phyloP scores from a whole-genome alignment of 2,888 invertebrate species.

The Panorpa germanica region DNA sequence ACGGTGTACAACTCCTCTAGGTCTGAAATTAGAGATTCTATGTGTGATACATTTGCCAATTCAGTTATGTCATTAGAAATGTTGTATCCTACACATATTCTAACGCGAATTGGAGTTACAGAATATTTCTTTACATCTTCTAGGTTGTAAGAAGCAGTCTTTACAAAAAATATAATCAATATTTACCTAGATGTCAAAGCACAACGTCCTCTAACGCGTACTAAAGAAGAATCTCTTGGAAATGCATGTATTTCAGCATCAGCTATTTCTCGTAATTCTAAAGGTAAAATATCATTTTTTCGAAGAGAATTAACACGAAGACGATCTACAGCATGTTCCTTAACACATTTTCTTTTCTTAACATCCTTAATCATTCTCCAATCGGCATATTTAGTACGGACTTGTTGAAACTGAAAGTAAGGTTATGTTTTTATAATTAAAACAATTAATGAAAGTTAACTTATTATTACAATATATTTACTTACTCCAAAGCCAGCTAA shows the following conservation, averaged over 20 bases:
- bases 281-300: conserved; percentile 70
- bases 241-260: conserved; percentile 52
- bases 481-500: no score
- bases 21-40: conserved; percentile 26
- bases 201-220: conserved; percentile 58
- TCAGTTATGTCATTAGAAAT: neutral
- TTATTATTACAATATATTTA: no score
- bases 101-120: neutral
- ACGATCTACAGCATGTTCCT: conserved; percentile 56
- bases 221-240: conserved; percentile 50
- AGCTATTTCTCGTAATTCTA: conserved; percentile 60
- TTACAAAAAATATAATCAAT: conserved; percentile 1
- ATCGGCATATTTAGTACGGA: conserved; percentile 60
- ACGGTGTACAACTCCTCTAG: conserved; percentile 55
- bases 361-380: conserved; percentile 76
- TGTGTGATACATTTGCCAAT: neutral
- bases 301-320: conserved; percentile 66
- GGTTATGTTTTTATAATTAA: no score
- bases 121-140: neutral
- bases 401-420: conserved; percentile 49
- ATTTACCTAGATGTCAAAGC: conserved; percentile 58
- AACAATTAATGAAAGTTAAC: no score
- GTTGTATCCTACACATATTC: neutral
- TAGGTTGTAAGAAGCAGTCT: neutral
- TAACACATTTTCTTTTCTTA: conserved; percentile 55